Evolutionary conservation across 2,797 vertebrate genomes (phyloP), one percentile per base, ranked within the genome.

Genomic region (Sebastes nivosus): DNA sequence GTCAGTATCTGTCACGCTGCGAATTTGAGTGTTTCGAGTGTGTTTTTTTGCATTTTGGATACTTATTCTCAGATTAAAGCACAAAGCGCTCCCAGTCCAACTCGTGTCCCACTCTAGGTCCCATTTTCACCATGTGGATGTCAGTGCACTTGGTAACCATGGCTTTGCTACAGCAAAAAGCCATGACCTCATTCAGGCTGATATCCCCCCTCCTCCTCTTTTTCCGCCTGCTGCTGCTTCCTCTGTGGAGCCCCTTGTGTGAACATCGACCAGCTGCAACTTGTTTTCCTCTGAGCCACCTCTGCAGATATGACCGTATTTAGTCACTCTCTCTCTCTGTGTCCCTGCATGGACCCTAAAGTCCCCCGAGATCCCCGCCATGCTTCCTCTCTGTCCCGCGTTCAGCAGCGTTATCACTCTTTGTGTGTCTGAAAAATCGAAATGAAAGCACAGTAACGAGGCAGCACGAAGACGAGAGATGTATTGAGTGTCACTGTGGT

Each of bases 1-100:
- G 98, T 99, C 86, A 98, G 99, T 99, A 87, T 74, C 88, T 36
- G 63, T 64, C 64, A 1, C 0, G 12, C 50, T 29, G 58, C 29
- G 14, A 1, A n/a, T 54, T 24, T 64, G 5, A 10, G 1, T 11
- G n/a, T 32, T 65, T 72, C 2, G 27, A 1, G 13, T 18, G 36
- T 13, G 8, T 42, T 42, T 64, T 32, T 11, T 54, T 16, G 5
- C 16, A 8, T 55, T 70, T 50, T 63, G 12, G 29, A 73, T 50
- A 11, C 57, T 59, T 36, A 32, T 61, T 72, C 69, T 65, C 14
- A 16, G 24, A 80, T 30, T 13, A 12, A 70, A 75, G 27, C 66
- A 69, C 69, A 75, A 77, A 84, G 29, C 2, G 0, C 30, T 63
- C 57, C 42, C 80, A 71, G 75, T 75, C 34, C 36, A 46, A 14